Conservation (phyloP, 53 echinoderm and acorn worm species). For the Crossaster papposus region DNA sequence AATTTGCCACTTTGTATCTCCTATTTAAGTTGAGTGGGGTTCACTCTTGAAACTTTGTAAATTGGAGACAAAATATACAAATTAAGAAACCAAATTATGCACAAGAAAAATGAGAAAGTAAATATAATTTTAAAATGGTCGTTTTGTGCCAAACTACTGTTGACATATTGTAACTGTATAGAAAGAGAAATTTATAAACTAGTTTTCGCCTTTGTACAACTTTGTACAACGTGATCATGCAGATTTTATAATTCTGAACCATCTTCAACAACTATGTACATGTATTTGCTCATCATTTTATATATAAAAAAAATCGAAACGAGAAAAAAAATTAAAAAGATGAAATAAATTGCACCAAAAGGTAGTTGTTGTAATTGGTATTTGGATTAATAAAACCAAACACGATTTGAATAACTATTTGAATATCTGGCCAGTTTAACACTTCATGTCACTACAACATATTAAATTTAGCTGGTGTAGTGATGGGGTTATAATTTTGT, state of each 20-base stretch:
- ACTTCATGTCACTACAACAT: too few relatives aligned
- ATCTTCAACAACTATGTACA: constrained; percentile 43
- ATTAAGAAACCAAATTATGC: neutral
- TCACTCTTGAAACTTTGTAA: neutral
- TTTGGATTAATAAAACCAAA: neutral
- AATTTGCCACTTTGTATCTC: too few relatives aligned
- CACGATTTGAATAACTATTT: too few relatives aligned
- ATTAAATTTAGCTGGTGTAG: too few relatives aligned
- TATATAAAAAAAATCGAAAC: constrained; percentile 26
- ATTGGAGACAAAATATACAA: neutral
- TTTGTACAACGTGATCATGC: constrained; percentile 39
- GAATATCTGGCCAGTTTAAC: too few relatives aligned
- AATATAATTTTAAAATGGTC: neutral
- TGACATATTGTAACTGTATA: neutral
- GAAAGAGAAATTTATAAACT: neutral
- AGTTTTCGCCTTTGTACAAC: constrained; percentile 44
- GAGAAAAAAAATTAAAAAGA: constrained; percentile 29
- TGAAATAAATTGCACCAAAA: constrained; percentile 40
- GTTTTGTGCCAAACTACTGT: constrained; percentile 10
- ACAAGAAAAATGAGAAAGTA: neutral
- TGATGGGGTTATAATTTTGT: too few relatives aligned
- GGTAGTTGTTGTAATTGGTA: neutral
- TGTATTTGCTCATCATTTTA: constrained; percentile 58
- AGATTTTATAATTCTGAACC: constrained; percentile 37
- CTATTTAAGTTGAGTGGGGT: too few relatives aligned